Evolutionary conservation across 2,113 vertebrate genomes (phyloP).

Genomic region (Pelecanoides urinatrix): DNA sequence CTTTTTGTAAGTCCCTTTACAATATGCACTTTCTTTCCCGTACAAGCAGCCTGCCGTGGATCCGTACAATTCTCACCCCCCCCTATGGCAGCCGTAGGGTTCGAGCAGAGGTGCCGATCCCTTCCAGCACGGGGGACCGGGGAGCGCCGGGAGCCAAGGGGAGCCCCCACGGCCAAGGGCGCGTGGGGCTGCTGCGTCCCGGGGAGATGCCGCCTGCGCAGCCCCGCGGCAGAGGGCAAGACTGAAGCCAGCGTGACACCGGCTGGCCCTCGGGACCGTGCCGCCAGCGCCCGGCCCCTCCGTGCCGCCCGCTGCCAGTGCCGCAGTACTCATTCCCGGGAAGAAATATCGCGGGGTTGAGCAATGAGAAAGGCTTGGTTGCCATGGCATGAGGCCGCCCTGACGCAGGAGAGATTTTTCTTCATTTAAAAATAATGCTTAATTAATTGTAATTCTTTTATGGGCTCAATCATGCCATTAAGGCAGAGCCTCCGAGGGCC

Average conservation of each 20-base stretch:
- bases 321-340: accelerated
- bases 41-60: accelerated
- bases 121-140: neutral
- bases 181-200: neutral
- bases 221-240: neutral
- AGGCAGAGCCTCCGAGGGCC: neutral
- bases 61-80: accelerated
- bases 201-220: neutral
- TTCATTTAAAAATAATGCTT: neutral
- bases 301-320: accelerated
- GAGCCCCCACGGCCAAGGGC: neutral
- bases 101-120: accelerated
- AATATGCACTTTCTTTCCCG: neutral
- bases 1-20: neutral
- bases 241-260: accelerated
- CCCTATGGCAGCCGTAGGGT: accelerated
- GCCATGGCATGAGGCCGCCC: neutral
- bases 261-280: accelerated
- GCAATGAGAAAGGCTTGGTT: neutral
- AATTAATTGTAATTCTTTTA: neutral
- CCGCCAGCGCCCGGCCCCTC: neutral
- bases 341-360: accelerated
- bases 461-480: accelerated
- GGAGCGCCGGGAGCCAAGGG: neutral
- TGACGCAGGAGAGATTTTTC: neutral